A percentile compares a stretch with the other conserved stretches of the same genome.
Evolutionary conservation across 2,888 invertebrate genomes (phyloP).

Genomic region (Trisateles emortualis): DNA sequence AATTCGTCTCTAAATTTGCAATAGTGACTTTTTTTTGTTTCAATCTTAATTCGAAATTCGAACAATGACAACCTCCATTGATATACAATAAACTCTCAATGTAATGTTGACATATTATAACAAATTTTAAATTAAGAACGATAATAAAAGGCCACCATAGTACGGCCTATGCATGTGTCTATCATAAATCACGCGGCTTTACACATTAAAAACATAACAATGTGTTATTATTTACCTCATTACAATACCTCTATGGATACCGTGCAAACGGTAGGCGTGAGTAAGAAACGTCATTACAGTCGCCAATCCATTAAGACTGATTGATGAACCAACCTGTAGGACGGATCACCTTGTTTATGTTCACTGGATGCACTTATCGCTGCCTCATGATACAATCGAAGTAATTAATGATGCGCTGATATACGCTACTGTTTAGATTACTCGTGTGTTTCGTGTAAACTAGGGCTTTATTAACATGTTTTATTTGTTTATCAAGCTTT

Average conservation of each 20-base stretch:
- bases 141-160: no score
- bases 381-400: conserved; percentile 40
- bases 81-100: no score
- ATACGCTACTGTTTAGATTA: conserved; percentile 32
- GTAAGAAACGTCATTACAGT: conserved; percentile 45
- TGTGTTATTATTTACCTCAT: conserved; percentile 23
- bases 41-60: no score
- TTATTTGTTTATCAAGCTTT: no score
- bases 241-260: conserved; percentile 26
- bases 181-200: conserved; percentile 3
- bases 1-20: no score
- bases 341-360: conserved; percentile 53
- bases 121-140: no score
- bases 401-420: conserved; percentile 43
- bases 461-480: conserved; percentile 35
- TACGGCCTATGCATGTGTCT: not conserved
- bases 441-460: conserved; percentile 15
- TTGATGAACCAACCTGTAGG: conserved; percentile 49
- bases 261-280: conserved; percentile 35
- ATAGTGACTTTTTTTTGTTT: no score
- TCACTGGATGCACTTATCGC: conserved; percentile 40
- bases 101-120: no score
- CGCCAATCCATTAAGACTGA: conserved; percentile 55
- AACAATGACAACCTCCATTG: no score
- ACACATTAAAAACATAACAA: not conserved